Conservation (phyloP, 2,113 vertebrate genomes). For the Prunella fulvescens region DNA sequence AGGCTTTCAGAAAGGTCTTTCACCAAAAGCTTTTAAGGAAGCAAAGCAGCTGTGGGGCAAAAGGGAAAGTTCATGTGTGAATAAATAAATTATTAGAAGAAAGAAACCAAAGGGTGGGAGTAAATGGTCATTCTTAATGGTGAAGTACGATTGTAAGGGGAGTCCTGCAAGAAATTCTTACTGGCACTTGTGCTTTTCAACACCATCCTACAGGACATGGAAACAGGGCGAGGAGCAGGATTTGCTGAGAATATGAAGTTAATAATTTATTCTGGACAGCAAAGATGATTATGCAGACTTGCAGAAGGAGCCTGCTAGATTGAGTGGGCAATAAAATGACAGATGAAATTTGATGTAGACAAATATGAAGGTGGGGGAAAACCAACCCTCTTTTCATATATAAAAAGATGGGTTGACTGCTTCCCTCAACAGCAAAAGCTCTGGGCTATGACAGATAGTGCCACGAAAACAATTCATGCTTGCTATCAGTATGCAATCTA, state of each 20-base stretch:
- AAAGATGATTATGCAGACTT: neutral
- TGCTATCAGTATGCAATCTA: neutral
- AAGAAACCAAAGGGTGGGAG: neutral
- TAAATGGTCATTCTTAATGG: neutral
- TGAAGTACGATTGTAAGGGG: neutral
- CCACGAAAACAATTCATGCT: neutral
- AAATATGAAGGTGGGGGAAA: neutral
- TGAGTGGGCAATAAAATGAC: neutral
- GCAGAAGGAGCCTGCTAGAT: neutral
- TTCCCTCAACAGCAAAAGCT: neutral
- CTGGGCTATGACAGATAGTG: neutral
- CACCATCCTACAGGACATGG: neutral
- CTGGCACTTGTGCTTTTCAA: neutral
- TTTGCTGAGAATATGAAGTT: neutral
- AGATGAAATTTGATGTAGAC: conserved; percentile 6
- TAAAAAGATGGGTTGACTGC: neutral
- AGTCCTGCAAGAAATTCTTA: neutral
- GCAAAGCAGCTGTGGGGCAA: neutral
- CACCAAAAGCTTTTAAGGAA: conserved; percentile 13
- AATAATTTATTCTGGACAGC: neutral
- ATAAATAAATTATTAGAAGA: neutral
- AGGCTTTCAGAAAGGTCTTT: neutral
- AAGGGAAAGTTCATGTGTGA: neutral
- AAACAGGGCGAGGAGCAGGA: neutral
- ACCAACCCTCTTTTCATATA: neutral